phyloP scores from a whole-genome alignment of 1,140 invertebrate genomes.

The Drosophila murphyi region DNA sequence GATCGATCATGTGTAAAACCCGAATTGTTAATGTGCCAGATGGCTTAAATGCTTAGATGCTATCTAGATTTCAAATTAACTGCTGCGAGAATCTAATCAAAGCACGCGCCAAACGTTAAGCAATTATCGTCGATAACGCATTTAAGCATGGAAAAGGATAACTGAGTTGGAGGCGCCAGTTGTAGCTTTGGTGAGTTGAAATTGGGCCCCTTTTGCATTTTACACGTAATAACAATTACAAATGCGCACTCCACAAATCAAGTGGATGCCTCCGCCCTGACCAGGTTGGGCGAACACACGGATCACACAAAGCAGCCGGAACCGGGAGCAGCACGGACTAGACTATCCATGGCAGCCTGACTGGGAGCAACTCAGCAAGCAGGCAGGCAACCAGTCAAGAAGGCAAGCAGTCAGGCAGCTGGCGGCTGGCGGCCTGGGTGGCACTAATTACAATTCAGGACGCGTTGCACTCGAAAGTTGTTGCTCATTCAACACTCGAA shows the following conservation, averaged over 20 bases:
- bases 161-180: neutral
- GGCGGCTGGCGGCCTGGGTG: neutral
- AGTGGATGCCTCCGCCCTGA: slow-evolving; percentile 22
- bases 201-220: slow-evolving; percentile 44
- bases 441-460: slow-evolving; percentile 61
- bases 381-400: neutral
- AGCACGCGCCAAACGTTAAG: slow-evolving; percentile 45
- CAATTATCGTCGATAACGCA: slow-evolving; percentile 47
- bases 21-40: neutral
- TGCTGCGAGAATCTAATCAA: slow-evolving; percentile 22
- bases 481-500: slow-evolving; percentile 61
- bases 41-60: slow-evolving; percentile 3
- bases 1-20: neutral
- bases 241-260: slow-evolving; percentile 55
- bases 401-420: neutral
- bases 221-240: slow-evolving; percentile 60
- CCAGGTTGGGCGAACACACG: neutral
- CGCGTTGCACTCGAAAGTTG: slow-evolving; percentile 59
- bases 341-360: slow-evolving; percentile 16
- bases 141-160: slow-evolving; percentile 5
- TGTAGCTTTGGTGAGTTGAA: slow-evolving; percentile 4
- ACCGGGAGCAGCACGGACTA: slow-evolving; percentile 7
- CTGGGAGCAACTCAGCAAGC: no score
- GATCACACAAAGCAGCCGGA: neutral
- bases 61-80: neutral